Base-by-base conservation (phyloP, 2,113 vertebrate genomes). In the Uria aalge region DNA sequence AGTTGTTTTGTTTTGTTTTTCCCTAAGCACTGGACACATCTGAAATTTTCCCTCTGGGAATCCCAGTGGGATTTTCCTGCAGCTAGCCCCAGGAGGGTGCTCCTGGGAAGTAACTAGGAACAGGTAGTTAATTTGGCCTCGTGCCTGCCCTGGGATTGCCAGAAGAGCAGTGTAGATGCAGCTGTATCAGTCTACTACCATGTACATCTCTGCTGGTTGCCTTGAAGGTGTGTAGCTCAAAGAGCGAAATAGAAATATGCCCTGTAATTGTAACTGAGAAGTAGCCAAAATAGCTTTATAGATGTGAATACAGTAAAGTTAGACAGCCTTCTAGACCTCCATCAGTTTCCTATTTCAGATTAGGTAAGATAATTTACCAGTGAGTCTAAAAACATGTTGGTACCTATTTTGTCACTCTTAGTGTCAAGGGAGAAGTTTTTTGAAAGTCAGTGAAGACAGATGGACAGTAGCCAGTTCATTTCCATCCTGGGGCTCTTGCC, bases 401-500 rank as follows among this genome's bases (percentile, higher is more conserved):
- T 93, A 63, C 81, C n/a, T 88, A 45, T 67, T 91, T 91, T 92
- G 38, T 89, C 66, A 62, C 63, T 92, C 68, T 24, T 84, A 40
- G 32, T 69, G 78, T 92, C 21, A 1, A 68, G 40, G 36, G 72
- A 74, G 63, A 96, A 59, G 71, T 87, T 96, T 93, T 91, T 79
- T 82, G 74, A 69, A 74, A 95, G 95, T 91, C 81, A 77, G 22
- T 59, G 59, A 95, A 95, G 81, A 85, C 78, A 85, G 56, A 72
- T 96, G 85, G 84, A 74, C 69, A 34, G 74, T 82, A 80, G 88
- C 92, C 93, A 96, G 62, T 59, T 66, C 77, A 73, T 64, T 92
- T 95, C 92, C 38, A 82, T 87, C 47, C 62, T 82, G 91, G 40
- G 66, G 72, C 79, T 92, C 29, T 78, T 96, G 69, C 82, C 85